Base-by-base conservation (phyloP, 2,113 vertebrate species). In the Dicaeum eximium region DNA sequence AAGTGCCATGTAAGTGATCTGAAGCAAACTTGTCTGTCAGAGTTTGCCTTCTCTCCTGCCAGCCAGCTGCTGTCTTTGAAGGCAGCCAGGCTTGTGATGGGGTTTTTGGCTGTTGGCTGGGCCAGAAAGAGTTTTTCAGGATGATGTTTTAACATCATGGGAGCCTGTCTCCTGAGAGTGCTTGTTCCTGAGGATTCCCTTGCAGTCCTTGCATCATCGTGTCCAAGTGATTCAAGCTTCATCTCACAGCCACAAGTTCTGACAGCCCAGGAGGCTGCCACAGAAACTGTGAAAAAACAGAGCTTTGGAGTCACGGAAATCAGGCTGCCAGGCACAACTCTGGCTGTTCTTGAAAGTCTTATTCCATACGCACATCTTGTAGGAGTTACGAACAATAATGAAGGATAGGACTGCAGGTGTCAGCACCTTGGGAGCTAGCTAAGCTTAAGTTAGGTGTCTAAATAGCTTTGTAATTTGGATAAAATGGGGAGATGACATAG, bases 31-130 rank as follows among this genome's bases (percentile, higher is more conserved):
- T 4, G 0, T 31, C 92, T 93, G 90, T 67, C 60, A 72, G 80
- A 65, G 27, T 18, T 65, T 83, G 50, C 38, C 45, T 86, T 67
- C 64, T 47, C 18, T 31, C 73, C 88, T 81, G 81, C 54, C 78
- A 83, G 70, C 50, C n/a, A 38, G 17, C 45, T 80, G 67, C 88
- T 95, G 58, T 70, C 58, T 81, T 37, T 82, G 78, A 75, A 85
- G 90, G 57, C n/a, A 30, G 53, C 15, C 79, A 70, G 80, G 42
- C 42, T 90, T 11, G 3, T 73, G 64, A 54, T 5, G 4, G 10
- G 10, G 8, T 4, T 33, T 73, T 69, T 80, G 61, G 27, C 54
- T 14, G 24, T 42, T 2, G 7, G 58, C 37, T 80, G n/a, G 28
- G 25, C 31, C 11, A 38, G 65, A 40, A 90, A 30, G 4, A n/a